A percentile compares a stretch with the other conserved stretches of the same genome.
Conservation (phyloP, 1,140 invertebrate species). For the Gryon sp. region DNA sequence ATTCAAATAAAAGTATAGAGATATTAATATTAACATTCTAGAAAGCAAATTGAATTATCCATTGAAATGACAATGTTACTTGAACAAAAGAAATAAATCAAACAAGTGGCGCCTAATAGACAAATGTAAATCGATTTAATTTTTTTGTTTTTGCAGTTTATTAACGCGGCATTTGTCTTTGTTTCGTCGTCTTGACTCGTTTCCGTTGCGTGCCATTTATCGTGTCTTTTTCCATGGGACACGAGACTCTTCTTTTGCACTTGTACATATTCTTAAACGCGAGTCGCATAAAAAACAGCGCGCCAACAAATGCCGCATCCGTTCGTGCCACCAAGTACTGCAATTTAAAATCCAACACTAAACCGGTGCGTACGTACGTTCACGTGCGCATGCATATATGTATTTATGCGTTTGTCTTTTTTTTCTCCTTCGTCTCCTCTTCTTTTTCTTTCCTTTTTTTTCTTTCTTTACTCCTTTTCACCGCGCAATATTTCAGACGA, state of each 20-base stretch:
- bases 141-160: slow-evolving; percentile 25
- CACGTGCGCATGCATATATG: slow-evolving; percentile 17
- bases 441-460: slow-evolving; percentile 3
- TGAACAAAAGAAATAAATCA: too few species aligned
- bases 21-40: too few species aligned
- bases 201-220: slow-evolving; percentile 54
- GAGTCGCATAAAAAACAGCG: slow-evolving; percentile 60
- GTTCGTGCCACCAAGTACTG: slow-evolving; percentile 59
- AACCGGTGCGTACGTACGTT: slow-evolving; percentile 27
- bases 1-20: too few species aligned
- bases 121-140: slow-evolving; percentile 49
- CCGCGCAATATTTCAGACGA: slow-evolving; percentile 46
- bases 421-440: not conserved
- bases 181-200: slow-evolving; percentile 30
- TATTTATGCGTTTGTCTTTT: not conserved
- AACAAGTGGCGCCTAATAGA: not conserved
- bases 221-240: slow-evolving; percentile 51
- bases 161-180: slow-evolving; percentile 40
- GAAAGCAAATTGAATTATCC: too few species aligned
- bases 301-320: slow-evolving; percentile 63
- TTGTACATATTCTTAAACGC: slow-evolving; percentile 63
- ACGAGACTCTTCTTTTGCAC: slow-evolving; percentile 55
- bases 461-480: slow-evolving; percentile 22
- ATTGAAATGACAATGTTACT: too few species aligned
- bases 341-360: slow-evolving; percentile 60